Conservation (phyloP, 2,888 invertebrate genomes). For the Dolomedes plantarius region DNA sequence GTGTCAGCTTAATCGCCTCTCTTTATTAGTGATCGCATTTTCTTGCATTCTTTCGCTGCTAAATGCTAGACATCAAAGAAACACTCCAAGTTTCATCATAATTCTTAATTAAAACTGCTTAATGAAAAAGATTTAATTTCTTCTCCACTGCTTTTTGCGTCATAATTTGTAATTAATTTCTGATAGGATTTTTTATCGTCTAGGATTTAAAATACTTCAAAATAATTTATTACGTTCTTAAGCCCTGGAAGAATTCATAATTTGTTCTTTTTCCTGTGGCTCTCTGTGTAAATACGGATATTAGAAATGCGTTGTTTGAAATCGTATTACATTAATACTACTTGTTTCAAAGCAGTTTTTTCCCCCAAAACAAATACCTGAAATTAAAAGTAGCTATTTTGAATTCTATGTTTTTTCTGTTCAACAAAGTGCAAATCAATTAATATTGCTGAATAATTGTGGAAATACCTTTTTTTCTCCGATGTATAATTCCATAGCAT, state of each 20-base stretch:
- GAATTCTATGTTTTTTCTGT: background rate
- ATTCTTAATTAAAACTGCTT: slow-evolving; percentile 10
- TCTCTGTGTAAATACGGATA: background rate
- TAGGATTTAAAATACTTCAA: background rate
- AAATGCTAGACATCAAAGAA: background rate
- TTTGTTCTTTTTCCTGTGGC: background rate
- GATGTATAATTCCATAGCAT: background rate
- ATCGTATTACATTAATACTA: background rate
- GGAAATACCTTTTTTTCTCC: background rate
- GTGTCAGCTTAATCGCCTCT: background rate
- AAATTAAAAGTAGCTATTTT: background rate
- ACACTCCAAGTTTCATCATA: background rate
- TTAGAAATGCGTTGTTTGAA: background rate
- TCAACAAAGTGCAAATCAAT: background rate
- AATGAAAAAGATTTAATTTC: slow-evolving; percentile 8
- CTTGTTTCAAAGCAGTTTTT: background rate
- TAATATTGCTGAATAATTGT: background rate
- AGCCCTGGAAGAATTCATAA: background rate
- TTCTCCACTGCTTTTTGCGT: background rate
- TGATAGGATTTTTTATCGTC: background rate
- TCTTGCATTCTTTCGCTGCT: background rate
- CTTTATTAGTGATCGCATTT: background rate
- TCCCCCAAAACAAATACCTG: background rate
- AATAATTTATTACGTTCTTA: slow-evolving; percentile 10
- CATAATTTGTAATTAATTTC: slow-evolving; percentile 14